Evolutionary conservation across 2,888 invertebrate species (phyloP).

Genomic region (Pachymerium ferrugineum): DNA sequence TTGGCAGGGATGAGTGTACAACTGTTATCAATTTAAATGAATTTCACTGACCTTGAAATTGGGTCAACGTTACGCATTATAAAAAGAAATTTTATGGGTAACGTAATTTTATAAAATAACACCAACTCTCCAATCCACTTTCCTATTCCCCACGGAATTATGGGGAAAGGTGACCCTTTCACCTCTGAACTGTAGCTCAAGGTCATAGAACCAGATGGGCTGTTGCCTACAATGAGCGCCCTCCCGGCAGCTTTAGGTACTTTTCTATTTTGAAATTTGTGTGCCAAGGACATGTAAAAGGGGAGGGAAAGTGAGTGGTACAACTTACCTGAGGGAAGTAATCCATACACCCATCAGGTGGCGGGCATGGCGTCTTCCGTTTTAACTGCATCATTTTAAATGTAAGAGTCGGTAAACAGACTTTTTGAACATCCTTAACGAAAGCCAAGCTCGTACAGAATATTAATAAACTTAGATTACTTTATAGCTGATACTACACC

Average conservation of each 20-base stretch:
- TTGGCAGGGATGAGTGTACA: too few relatives aligned
- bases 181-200: not conserved
- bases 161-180: not conserved
- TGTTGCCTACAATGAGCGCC: not conserved
- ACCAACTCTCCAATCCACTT: not conserved
- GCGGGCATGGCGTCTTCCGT: not conserved
- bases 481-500: too few relatives aligned
- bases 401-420: too few relatives aligned
- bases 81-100: too few relatives aligned
- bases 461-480: too few relatives aligned
- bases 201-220: not conserved
- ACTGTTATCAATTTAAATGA: not conserved
- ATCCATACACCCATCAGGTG: not conserved
- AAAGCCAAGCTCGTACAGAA: too few relatives aligned
- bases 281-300: not conserved
- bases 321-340: not conserved
- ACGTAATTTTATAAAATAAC: too few relatives aligned
- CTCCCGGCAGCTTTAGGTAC: not conserved
- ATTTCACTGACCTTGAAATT: constrained; percentile 6
- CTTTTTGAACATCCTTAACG: too few relatives aligned
- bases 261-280: constrained; percentile 14
- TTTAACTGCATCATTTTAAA: too few relatives aligned
- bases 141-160: not conserved
- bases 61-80: not conserved
- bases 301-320: not conserved